Evolutionary conservation across 1,140 invertebrate genomes (phyloP).

Genomic region (Littorina saxatilis): DNA sequence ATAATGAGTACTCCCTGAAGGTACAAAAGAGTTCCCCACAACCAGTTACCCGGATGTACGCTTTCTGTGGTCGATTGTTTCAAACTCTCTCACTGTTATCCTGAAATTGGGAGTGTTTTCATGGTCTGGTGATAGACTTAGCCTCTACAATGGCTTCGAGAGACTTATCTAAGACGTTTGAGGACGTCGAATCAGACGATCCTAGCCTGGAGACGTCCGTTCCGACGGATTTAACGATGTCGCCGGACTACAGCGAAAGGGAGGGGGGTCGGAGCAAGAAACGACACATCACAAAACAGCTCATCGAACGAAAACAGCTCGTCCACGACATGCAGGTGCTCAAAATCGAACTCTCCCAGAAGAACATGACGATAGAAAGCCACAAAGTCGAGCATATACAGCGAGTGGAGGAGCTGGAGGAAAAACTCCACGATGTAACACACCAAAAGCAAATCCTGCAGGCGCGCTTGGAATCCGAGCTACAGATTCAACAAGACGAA

Average conservation of each 20-base stretch:
- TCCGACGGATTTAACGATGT: slow-evolving; percentile 70
- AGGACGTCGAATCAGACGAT: slow-evolving; percentile 70
- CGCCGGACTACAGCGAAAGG: slow-evolving; percentile 63
- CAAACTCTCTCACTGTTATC: neutral
- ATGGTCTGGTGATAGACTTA: neutral
- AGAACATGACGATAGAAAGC: slow-evolving; percentile 72
- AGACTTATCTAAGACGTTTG: slow-evolving; percentile 70
- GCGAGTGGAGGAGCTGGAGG: slow-evolving; percentile 73
- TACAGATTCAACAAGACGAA: slow-evolving; percentile 73
- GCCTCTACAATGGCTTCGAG: slow-evolving; percentile 59
- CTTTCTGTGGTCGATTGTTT: neutral
- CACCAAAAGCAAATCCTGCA: slow-evolving; percentile 74
- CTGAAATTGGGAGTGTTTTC: neutral
- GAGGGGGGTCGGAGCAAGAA: slow-evolving; percentile 55
- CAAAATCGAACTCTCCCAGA: slow-evolving; percentile 76
- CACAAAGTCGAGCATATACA: slow-evolving; percentile 73
- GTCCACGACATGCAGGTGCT: slow-evolving; percentile 74
- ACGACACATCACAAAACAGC: slow-evolving; percentile 63
- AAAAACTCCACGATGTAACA: slow-evolving; percentile 72
- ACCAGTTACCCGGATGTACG: slow-evolving; percentile 28
- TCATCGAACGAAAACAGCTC: slow-evolving; percentile 74
- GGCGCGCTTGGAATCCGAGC: slow-evolving; percentile 71
- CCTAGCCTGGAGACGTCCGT: slow-evolving; percentile 69
- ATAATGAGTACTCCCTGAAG: neutral
- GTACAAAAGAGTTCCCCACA: slow-evolving; percentile 29